These are phyloP conservation scores for Heterotilapia buettikoferi DNA, from an alignment of 2,113 vertebrate genomes.

Conservation along the genomic window DNA sequence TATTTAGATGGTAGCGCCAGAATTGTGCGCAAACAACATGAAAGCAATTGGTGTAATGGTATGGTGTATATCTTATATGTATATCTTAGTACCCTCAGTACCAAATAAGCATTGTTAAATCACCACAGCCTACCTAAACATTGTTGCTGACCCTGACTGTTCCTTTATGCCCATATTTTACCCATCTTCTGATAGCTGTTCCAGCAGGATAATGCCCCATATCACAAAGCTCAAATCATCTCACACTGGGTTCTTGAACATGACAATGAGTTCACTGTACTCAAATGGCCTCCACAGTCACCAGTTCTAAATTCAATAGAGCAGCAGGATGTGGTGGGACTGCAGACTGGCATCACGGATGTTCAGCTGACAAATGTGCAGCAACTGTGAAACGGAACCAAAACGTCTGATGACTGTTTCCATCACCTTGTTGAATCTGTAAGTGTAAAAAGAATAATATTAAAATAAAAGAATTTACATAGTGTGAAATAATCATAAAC, in stretches of 20 bases:
- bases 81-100: background rate
- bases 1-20: background rate
- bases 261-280: background rate
- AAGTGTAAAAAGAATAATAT: background rate
- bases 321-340: background rate
- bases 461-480: background rate
- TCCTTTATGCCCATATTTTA: background rate
- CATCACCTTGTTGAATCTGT: background rate
- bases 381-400: background rate
- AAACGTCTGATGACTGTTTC: background rate
- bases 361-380: background rate
- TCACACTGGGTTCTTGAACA: background rate
- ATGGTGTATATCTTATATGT: background rate
- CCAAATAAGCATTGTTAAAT: background rate
- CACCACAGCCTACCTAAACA: background rate
- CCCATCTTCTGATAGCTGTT: background rate
- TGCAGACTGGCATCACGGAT: background rate
- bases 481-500: background rate
- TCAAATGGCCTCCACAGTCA: background rate
- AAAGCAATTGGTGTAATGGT: background rate
- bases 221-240: background rate
- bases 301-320: background rate
- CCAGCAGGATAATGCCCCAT: background rate
- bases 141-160: background rate
- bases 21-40: background rate